phyloP scores from a whole-genome alignment of 2,797 vertebrate species.

The Sebastes minor region DNA sequence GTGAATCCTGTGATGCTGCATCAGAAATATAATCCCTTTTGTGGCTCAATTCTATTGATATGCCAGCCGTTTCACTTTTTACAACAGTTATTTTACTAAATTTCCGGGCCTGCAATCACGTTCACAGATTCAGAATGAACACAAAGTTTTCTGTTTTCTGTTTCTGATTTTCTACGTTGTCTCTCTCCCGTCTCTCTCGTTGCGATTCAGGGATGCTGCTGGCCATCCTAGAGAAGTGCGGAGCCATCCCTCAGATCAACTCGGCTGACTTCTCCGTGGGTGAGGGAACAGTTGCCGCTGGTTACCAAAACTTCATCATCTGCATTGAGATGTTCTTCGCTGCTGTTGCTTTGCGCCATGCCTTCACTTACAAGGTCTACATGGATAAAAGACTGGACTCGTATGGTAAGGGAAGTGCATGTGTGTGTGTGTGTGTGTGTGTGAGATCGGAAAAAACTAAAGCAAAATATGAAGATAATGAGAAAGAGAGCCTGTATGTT shows the following conservation, averaged over 20 bases:
- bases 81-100: background rate
- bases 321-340: constrained; percentile 99
- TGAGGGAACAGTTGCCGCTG: constrained; percentile 95
- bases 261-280: constrained; percentile 91
- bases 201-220: constrained; percentile 90
- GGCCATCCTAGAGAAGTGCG: constrained; percentile 97
- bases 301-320: constrained; percentile 99
- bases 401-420: constrained; percentile 82
- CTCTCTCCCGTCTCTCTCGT: background rate
- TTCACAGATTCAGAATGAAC: background rate
- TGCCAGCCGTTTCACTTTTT: background rate
- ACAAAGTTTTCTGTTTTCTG: background rate
- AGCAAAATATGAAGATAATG: background rate
- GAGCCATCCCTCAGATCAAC: constrained; percentile 95
- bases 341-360: constrained; percentile 92
- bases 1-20: background rate
- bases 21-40: background rate
- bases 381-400: constrained; percentile 94
- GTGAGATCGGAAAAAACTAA: background rate
- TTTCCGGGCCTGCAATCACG: background rate
- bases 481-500: background rate
- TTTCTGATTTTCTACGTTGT: background rate
- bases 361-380: constrained; percentile 98
- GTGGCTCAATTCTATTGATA: background rate
- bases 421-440: background rate